These are phyloP conservation scores for Syngnathus rostellatus DNA, from an alignment of 2,797 vertebrate species.

Conservation along the genomic window DNA sequence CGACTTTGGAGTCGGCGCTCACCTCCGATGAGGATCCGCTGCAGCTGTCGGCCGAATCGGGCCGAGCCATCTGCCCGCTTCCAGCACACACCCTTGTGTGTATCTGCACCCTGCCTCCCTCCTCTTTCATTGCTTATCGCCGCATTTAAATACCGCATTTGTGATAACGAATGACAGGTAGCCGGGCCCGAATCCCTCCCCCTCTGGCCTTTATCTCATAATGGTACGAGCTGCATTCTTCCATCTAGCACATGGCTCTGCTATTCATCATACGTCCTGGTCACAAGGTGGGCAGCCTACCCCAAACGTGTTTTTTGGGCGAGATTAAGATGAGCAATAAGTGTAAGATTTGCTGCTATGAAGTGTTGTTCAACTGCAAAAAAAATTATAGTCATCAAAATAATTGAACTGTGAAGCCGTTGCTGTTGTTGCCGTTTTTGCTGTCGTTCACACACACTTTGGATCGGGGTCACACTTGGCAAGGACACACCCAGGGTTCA, in stretches of 20 bases:
- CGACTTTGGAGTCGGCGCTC: slow-evolving; percentile 36
- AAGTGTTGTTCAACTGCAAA: slow-evolving; percentile 2
- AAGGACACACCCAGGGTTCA: slow-evolving; percentile 41
- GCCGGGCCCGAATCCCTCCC: slow-evolving; percentile 43
- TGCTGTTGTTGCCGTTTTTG: slow-evolving; percentile 24
- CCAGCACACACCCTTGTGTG: slow-evolving; percentile 54
- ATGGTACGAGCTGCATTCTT: slow-evolving; percentile 62
- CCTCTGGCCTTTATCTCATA: slow-evolving; percentile 54
- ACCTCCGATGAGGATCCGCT: slow-evolving; percentile 50
- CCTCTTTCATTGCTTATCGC: slow-evolving; percentile 65
- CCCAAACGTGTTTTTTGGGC: slow-evolving; percentile 44
- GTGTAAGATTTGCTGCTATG: neutral
- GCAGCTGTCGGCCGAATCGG: slow-evolving; percentile 60
- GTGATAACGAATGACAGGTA: slow-evolving; percentile 68
- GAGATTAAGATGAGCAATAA: neutral
- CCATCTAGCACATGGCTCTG: slow-evolving; percentile 22
- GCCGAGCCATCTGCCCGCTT: slow-evolving; percentile 45
- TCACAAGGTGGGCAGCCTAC: slow-evolving; percentile 38
- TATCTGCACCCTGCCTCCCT: slow-evolving; percentile 53
- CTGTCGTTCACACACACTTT: slow-evolving; percentile 22
- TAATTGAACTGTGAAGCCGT: slow-evolving; percentile 9
- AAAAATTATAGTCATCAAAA: neutral
- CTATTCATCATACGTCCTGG: slow-evolving; percentile 41
- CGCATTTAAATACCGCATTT: slow-evolving; percentile 64
- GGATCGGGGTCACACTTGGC: slow-evolving; percentile 38